Evolutionary conservation across 1,140 invertebrate genomes (phyloP).

Genomic region (Schlechtendalia chinensis): DNA sequence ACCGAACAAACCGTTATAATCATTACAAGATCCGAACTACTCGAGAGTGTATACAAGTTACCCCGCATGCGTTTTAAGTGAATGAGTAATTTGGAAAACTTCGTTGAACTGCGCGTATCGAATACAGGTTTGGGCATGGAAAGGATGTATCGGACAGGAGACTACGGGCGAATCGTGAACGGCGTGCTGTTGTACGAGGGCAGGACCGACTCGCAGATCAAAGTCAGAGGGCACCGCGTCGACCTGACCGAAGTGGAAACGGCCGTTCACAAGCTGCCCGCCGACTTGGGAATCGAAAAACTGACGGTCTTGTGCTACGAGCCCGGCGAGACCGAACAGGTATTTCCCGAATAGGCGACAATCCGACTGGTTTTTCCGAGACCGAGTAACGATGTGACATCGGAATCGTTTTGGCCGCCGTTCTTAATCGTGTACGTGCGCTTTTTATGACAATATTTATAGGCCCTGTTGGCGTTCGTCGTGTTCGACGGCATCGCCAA

Average conservation of each 20-base stretch:
- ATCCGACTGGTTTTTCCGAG: no score
- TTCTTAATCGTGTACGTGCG: no score
- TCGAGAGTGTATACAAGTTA: no score
- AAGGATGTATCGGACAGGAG: slow-evolving; percentile 75
- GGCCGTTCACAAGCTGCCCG: slow-evolving; percentile 61
- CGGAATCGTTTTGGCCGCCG: no score
- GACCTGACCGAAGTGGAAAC: slow-evolving; percentile 81
- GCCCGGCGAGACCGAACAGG: slow-evolving; percentile 67
- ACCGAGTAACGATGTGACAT: no score
- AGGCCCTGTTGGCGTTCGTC: slow-evolving; percentile 73
- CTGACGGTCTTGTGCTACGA: slow-evolving; percentile 75
- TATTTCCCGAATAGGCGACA: no score
- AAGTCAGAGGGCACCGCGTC: slow-evolving; percentile 80
- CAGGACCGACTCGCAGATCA: slow-evolving; percentile 80
- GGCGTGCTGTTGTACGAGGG: slow-evolving; percentile 72
- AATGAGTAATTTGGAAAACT: no score
- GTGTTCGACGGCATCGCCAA: slow-evolving; percentile 60
- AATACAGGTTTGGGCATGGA: slow-evolving; percentile 32
- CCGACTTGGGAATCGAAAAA: slow-evolving; percentile 62
- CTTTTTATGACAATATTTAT: slow-evolving; percentile 52
- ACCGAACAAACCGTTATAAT: no score
- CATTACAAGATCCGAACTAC: no score
- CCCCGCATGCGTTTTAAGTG: no score
- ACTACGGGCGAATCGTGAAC: slow-evolving; percentile 75
- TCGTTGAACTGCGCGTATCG: no score